phyloP scores from a whole-genome alignment of 2,888 invertebrate species.

The Ceratothoa steindachneri region DNA sequence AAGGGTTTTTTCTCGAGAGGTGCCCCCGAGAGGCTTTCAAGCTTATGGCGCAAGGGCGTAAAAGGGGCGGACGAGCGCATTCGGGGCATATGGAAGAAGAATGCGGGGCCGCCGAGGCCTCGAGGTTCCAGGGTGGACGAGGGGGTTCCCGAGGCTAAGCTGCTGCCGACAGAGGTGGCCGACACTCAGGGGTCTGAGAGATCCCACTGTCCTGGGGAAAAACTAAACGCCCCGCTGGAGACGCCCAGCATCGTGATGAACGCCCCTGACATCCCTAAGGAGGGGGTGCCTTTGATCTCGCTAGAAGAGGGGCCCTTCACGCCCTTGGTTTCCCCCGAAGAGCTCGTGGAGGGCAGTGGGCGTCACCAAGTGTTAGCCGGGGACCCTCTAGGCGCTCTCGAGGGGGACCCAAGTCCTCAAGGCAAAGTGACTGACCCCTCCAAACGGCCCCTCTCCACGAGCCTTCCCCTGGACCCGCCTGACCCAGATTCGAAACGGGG shows the following conservation, averaged over 20 bases:
- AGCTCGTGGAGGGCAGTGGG: conserved; percentile 1
- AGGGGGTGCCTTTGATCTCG: background rate
- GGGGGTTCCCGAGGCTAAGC: background rate
- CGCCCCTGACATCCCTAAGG: background rate
- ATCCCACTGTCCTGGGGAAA: background rate
- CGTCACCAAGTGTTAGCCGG: conserved; percentile 14
- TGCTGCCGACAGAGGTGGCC: background rate
- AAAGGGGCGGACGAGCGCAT: conserved; percentile 39
- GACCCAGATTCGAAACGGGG: no score
- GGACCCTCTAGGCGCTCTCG: conserved; percentile 23
- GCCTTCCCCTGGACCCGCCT: background rate
- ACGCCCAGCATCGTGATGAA: background rate
- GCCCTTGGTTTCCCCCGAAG: conserved; percentile 4
- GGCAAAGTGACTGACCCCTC: background rate
- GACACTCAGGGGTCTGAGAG: background rate
- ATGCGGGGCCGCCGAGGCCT: background rate
- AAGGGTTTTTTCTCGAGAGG: conserved; percentile 35
- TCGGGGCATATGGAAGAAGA: conserved; percentile 20
- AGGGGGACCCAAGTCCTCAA: background rate
- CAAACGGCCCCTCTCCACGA: background rate
- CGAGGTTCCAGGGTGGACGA: background rate
- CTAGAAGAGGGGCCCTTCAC: background rate
- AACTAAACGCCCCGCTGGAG: background rate
- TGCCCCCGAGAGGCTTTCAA: conserved; percentile 41
- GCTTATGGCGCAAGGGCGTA: conserved; percentile 34